Conservation (phyloP, 2,888 invertebrate genomes). For the Reticulitermes lucifugus region DNA sequence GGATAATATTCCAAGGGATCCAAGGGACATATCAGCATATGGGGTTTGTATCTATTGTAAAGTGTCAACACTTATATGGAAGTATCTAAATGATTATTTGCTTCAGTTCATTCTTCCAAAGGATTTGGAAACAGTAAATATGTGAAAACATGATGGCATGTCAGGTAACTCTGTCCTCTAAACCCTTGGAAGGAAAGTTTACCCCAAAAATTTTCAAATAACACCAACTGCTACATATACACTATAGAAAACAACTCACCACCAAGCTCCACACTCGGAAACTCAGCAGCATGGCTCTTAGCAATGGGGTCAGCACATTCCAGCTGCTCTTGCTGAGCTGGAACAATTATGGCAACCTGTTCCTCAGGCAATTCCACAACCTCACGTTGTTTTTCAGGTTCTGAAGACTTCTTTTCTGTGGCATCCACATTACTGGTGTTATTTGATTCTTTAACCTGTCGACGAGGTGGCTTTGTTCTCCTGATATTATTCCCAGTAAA, state of each 20-base stretch:
- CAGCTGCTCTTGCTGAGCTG: background rate
- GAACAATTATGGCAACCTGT: background rate
- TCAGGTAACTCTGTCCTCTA: background rate
- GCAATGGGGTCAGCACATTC: conserved; percentile 19
- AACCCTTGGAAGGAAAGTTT: background rate
- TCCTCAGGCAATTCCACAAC: conserved; percentile 4
- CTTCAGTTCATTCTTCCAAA: too few species aligned
- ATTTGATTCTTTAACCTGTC: conserved; percentile 14
- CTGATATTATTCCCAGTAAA: conserved; percentile 52
- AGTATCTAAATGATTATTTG: too few species aligned
- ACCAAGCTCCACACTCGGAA: background rate
- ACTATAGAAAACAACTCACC: background rate
- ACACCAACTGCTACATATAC: too few species aligned
- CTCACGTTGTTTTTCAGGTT: conserved; percentile 31
- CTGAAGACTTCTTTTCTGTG: background rate
- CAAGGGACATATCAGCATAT: too few species aligned
- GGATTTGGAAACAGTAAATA: too few species aligned
- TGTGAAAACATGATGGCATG: background rate
- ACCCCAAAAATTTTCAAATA: background rate
- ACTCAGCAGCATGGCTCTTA: conserved; percentile 29
- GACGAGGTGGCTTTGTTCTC: conserved; percentile 41
- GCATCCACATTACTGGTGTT: background rate
- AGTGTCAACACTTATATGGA: too few species aligned
- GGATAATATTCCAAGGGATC: too few species aligned
- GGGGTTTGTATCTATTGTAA: too few species aligned